Evolutionary conservation across 2,113 vertebrate species (phyloP), one percentile per base, ranked within the genome.

Genomic region (Merops nubicus): DNA sequence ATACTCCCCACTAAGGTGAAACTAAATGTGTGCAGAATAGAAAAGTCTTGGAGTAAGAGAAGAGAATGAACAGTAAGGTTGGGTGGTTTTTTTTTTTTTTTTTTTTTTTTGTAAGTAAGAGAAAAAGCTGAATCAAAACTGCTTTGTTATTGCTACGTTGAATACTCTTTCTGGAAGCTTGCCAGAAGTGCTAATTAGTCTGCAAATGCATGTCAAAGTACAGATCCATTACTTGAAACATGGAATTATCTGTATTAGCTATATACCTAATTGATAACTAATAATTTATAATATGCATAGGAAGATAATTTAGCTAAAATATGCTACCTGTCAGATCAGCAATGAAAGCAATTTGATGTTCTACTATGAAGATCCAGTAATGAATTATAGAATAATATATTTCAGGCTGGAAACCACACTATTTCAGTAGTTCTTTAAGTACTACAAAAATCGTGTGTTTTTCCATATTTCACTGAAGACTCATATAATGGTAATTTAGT

Each of bases 111-210:
- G n/a, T n/a, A n/a, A n/a, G 8, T 50, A 62, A 63, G 34, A 64
- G 68, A 78, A 87, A 93, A 48, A 72, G 33, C 45, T 63, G 50
- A 31, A 73, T 95, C 70, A 69, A 95, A 94, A 67, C 48, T 56
- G 65, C 64, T 79, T 93, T 93, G 68, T 90, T 81, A 91, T 70
- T 85, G 60, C 36, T 96, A 81, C 80, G 89, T 96, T 82, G 62
- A 96, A 91, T 83, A 22, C 68, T 95, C 57, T 96, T 97, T 72
- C 38, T 85, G 96, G 94, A 93, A 94, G 93, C 95, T 96, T 97
- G 77, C 92, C 85, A 91, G 94, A 95, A 97, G 78, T 81, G 34
- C 85, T 97, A 95, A 97, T 97, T 97, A 98, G 54, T 73, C 82
- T 96, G 51, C 91, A 96, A 97, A 89, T 88, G 89, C 34, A 83